Base-by-base conservation (phyloP, 2,888 invertebrate species). In the Orchestes rusci region DNA sequence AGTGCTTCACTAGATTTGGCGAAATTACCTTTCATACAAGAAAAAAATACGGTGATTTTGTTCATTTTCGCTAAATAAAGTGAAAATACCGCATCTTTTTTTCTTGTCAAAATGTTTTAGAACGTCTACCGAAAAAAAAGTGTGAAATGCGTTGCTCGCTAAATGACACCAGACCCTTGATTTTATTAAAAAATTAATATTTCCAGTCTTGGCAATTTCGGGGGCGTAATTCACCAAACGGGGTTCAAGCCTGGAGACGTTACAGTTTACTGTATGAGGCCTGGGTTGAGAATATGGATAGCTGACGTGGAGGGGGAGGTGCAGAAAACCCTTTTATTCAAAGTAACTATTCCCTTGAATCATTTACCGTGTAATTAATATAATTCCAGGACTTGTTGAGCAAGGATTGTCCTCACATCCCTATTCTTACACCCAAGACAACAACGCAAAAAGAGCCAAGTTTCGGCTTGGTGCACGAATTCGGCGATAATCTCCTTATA, bases 241-340 rank as follows among this genome's bases (percentile, higher is more conserved):
- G 73, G 75, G 60, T 70, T 73, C 40, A 66, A 69, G 43, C 72
- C 71, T 37, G 63, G 55, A 41, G 69, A 70, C 55, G 55, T 63
- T 19, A 68, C 78, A 39, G 73, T 87, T 40, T 87, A 80, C 69
- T 84, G 89, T 59, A 82, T 84, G 39, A 75, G 93, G 19, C 86
- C 91, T 13, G 91, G 91, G 4, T 72, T 86, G 48, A 73, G 93
- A 28, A 72, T 93, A 56, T 94, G 93, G 93, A 73, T 85, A 45
- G 82, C 91, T 0, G 81, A 84, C 68, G 65, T 72, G 16, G 64
- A 70, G 20, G 93, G 93, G 1, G 75, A 77, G 50, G 93, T 94
- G n/a, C 73, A 78, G 41, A 84, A 85, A 68, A 93, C 93, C 0
- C 70, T 89, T 33, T 75, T 92, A 16, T 91, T 91, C 63, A 88